These are phyloP conservation scores for Phylloscopus whistleri DNA, from an alignment of 2,113 vertebrate species.

Conservation along the genomic window DNA sequence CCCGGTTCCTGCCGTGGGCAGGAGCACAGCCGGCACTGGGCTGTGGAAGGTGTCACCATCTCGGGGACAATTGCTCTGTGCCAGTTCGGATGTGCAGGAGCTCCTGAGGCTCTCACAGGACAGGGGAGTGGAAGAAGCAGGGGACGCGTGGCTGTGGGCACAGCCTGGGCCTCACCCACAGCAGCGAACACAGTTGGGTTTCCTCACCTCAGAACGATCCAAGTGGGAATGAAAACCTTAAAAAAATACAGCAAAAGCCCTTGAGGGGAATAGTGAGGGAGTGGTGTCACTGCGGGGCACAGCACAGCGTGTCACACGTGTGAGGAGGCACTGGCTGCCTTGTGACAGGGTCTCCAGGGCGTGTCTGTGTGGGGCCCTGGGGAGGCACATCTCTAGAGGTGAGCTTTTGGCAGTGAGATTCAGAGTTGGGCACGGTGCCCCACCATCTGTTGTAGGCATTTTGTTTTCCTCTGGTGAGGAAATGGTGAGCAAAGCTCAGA, in stretches of 20 bases:
- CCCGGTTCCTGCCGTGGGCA: not conserved
- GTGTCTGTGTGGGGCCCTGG: not conserved
- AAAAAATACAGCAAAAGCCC: not conserved
- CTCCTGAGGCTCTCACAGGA: rapidly evolving
- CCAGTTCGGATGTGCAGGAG: rapidly evolving
- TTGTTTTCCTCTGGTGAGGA: not conserved
- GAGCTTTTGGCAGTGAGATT: not conserved
- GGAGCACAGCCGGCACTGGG: no score
- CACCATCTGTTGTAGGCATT: not conserved
- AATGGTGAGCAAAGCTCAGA: not conserved
- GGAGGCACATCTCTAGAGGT: no score
- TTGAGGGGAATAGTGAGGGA: not conserved
- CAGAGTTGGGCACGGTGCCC: not conserved
- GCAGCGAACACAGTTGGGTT: not conserved
- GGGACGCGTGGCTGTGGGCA: rapidly evolving
- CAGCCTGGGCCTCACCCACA: not conserved
- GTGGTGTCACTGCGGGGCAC: not conserved
- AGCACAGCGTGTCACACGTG: not conserved
- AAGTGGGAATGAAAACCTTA: not conserved
- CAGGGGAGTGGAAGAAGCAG: no score
- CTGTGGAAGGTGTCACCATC: rapidly evolving
- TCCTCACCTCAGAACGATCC: not conserved
- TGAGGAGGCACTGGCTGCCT: not conserved
- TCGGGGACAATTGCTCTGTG: rapidly evolving
- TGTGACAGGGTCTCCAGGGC: not conserved